Base-by-base conservation (phyloP, 2,888 invertebrate species). In the Pemphredon lugubris region DNA sequence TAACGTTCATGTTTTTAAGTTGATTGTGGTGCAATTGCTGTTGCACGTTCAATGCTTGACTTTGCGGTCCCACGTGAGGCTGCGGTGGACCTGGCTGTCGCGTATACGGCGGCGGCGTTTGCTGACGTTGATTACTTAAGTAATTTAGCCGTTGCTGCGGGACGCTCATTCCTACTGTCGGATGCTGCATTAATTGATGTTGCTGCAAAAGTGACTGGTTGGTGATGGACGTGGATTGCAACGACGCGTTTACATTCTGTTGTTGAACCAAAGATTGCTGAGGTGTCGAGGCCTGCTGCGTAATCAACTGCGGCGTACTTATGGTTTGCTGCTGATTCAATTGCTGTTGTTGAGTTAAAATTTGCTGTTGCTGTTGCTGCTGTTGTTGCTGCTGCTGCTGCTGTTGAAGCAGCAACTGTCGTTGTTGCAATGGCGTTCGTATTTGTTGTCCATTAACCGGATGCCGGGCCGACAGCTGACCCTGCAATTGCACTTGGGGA, bases 91-190 rank as follows among this genome's bases (percentile, higher is more conserved):
- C 83, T 14, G 86, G 81, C 70, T 87, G 83, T 58, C 85, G 79
- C 23, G 90, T 90, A 89, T 91, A 91, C 90, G 89, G 92, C 89
- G 86, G 83, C 26, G 84, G 84, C 16, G 85, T 91, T 86, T 82
- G 90, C 83, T 70, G 90, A 81, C 75, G 87, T 61, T 88, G 89
- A 59, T 80, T 81, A 64, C 84, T 86, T 68, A 88, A 77, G 77
- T 84, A 88, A 48, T 86, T 82, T 51, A 89, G 78, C 73, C 89
- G 75, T 70, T 89, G 89, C 47, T 88, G 89, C 34, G 85, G 82
- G n/a, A 85, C 83, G 61, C 76, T 87, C 26, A 87, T 69, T 48
- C 85, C 85, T 3, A 78, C 68, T 13, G 78, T 44, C 1, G 74
- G 54, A 30, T 81, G 78, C 30, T 83, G 86, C 23, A 83, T 55